Evolutionary conservation across 2,797 vertebrate species (phyloP).

Genomic region (Malacoctenus gilli): DNA sequence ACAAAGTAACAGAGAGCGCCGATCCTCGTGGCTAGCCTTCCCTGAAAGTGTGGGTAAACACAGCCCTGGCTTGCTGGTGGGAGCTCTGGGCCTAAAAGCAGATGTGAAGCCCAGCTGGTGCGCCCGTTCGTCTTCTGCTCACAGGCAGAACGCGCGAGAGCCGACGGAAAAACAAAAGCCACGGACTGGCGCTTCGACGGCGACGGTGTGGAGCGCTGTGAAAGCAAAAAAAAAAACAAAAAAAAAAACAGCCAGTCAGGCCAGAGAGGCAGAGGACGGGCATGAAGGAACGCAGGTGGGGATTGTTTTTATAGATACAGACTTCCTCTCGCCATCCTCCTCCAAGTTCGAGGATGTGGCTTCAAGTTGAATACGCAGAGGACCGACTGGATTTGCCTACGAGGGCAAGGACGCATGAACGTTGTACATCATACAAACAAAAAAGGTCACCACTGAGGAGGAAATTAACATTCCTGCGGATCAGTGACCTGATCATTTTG

Average conservation of each 20-base stretch:
- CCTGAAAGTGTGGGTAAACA: conserved; percentile 58
- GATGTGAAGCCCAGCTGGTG: conserved; percentile 52
- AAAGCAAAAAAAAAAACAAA: conserved; percentile 42
- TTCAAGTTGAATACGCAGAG: conserved; percentile 60
- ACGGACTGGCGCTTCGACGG: conserved; percentile 21
- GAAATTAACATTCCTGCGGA: too few species aligned
- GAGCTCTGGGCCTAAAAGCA: conserved; percentile 46
- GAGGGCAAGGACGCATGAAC: too few species aligned
- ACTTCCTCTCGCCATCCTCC: conserved; percentile 57
- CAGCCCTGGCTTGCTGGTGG: conserved; percentile 25
- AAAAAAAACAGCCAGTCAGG: too few species aligned
- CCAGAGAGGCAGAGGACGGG: conserved; percentile 36
- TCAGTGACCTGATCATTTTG: too few species aligned
- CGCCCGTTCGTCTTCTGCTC: conserved; percentile 40
- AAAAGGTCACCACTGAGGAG: too few species aligned
- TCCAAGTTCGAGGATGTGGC: conserved; percentile 70
- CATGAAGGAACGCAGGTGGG: conserved; percentile 62
- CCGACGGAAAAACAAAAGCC: too few species aligned
- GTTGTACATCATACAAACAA: too few species aligned
- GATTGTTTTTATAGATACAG: conserved; percentile 83
- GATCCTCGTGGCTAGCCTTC: conserved; percentile 50
- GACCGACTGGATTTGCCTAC: conserved; percentile 56
- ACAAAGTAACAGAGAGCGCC: conserved; percentile 41
- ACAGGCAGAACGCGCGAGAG: conserved; percentile 47
- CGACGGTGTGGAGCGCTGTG: conserved; percentile 11